A percentile compares a stretch with the other conserved stretches of the same genome.
These are phyloP conservation scores for Muscidifurax raptorellus DNA, from an alignment of 1,140 invertebrate genomes.

Conservation along the genomic window DNA sequence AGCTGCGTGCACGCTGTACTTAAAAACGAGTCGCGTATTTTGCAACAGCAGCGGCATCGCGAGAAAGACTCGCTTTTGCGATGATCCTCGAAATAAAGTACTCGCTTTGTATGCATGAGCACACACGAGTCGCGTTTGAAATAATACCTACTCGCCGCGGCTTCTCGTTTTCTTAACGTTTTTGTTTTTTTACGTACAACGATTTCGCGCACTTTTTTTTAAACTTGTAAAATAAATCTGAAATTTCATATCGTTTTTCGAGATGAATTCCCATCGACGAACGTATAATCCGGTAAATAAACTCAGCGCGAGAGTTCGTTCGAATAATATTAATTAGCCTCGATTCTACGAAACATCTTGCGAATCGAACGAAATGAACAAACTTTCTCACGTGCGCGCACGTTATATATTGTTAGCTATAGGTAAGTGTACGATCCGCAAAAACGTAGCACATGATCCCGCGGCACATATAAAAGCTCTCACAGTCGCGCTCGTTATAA, in stretches of 20 bases:
- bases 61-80: background rate
- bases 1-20: background rate
- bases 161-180: background rate
- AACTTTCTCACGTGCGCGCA: too few species aligned
- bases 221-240: too few species aligned
- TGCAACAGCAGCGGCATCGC: too few species aligned
- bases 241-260: too few species aligned
- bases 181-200: background rate
- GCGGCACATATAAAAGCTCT: too few species aligned
- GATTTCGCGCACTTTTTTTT: background rate
- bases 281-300: too few species aligned
- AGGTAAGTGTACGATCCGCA: too few species aligned
- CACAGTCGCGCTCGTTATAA: background rate
- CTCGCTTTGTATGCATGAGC: slow-evolving; percentile 24
- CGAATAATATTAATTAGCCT: background rate
- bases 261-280: too few species aligned
- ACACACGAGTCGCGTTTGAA: background rate
- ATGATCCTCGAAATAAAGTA: slow-evolving; percentile 16
- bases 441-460: too few species aligned
- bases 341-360: background rate
- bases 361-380: too few species aligned
- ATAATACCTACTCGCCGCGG: slow-evolving; percentile 6
- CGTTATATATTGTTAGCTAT: too few species aligned
- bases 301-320: too few species aligned
- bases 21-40: background rate